phyloP scores from a whole-genome alignment of 2,113 vertebrate species.

The Eublepharis macularius region DNA sequence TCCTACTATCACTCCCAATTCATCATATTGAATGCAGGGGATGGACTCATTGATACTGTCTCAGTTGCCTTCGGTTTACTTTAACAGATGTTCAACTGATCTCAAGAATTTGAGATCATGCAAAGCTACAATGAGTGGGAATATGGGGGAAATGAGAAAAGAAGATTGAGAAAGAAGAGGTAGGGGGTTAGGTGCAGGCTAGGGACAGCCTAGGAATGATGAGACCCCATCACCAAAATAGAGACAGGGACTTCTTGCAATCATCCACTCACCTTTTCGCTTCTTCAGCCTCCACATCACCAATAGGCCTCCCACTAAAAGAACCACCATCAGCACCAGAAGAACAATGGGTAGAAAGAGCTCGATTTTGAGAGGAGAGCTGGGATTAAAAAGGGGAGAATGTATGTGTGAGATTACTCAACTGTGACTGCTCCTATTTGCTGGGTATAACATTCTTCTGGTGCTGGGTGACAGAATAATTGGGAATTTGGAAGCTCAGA shows the following conservation, averaged over 20 bases:
- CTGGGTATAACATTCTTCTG: background rate
- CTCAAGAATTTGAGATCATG: background rate
- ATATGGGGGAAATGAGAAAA: background rate
- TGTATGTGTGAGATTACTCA: background rate
- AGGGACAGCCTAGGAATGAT: background rate
- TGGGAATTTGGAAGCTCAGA: background rate
- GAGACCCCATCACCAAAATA: background rate
- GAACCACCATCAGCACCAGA: background rate
- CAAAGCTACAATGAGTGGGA: background rate
- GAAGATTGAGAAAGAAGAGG: too few relatives aligned
- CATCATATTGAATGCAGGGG: background rate
- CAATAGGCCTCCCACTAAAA: background rate
- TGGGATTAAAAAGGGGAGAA: background rate
- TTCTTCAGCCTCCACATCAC: background rate
- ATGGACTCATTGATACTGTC: background rate
- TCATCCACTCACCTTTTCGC: background rate
- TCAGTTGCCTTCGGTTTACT: background rate
- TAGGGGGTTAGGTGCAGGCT: background rate
- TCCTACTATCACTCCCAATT: background rate
- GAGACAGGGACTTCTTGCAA: background rate
- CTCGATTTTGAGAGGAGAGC: fast-evolving
- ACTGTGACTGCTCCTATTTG: background rate
- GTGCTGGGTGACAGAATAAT: too few relatives aligned
- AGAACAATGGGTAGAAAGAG: background rate
- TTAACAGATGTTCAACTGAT: background rate